These are phyloP conservation scores for Hemiscyllium ocellatum DNA, from an alignment of 2,113 vertebrate genomes.

Conservation along the genomic window DNA sequence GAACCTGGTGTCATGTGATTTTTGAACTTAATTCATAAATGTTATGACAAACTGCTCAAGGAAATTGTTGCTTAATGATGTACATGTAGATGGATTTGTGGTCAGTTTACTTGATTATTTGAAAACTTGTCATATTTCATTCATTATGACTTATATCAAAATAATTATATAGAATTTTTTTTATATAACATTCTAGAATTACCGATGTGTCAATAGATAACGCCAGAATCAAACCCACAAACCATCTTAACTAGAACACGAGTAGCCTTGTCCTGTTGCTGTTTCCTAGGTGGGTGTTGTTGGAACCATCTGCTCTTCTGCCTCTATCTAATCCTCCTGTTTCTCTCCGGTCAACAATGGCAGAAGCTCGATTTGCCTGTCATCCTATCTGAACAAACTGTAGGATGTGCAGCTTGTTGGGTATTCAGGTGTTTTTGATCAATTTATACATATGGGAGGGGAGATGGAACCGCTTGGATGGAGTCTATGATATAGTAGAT, in stretches of 20 bases:
- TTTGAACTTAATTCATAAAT: not conserved
- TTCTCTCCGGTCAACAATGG: not conserved
- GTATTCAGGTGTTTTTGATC: not conserved
- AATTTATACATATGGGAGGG: not conserved
- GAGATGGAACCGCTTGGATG: not conserved
- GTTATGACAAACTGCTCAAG: not conserved
- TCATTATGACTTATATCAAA: slow-evolving; percentile 18
- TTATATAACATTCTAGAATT: slow-evolving; percentile 26
- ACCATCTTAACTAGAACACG: slow-evolving; percentile 33
- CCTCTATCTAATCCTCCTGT: not conserved
- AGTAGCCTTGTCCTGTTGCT: not conserved
- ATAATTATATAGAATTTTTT: slow-evolving; percentile 17
- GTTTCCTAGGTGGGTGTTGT: slow-evolving; percentile 20
- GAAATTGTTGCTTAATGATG: slow-evolving; percentile 8
- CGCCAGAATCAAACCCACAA: not conserved
- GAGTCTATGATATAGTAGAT: not conserved
- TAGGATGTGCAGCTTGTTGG: not conserved
- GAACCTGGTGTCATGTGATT: too few relatives aligned
- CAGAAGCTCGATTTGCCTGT: not conserved
- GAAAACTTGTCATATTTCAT: slow-evolving; percentile 28
- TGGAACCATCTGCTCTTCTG: not conserved
- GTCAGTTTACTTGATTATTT: not conserved
- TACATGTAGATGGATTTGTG: not conserved
- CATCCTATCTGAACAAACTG: not conserved
- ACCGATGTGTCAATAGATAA: not conserved